These are phyloP conservation scores for Mus spicilegus DNA, from an alignment of 2,113 vertebrate genomes.

Conservation along the genomic window DNA sequence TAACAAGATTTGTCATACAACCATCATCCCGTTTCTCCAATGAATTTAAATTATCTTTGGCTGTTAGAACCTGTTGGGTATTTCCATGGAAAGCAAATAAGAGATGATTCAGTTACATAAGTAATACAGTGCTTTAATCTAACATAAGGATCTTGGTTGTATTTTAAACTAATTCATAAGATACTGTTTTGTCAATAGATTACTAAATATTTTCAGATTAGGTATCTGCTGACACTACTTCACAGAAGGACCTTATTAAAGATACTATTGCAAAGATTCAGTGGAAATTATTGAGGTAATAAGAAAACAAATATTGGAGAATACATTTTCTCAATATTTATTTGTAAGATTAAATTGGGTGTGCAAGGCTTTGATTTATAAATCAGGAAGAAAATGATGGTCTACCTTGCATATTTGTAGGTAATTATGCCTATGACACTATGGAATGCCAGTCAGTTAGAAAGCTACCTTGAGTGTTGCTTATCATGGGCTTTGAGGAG, in stretches of 20 bases:
- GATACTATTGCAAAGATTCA: not conserved
- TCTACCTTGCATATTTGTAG: slow-evolving; percentile 62
- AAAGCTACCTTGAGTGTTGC: slow-evolving; percentile 70
- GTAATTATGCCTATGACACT: slow-evolving; percentile 76
- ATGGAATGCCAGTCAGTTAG: not conserved
- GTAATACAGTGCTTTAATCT: not conserved
- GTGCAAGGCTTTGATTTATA: slow-evolving; percentile 75
- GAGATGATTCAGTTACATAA: not conserved
- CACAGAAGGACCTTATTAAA: not conserved
- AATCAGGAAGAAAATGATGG: slow-evolving; percentile 73
- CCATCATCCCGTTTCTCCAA: not conserved
- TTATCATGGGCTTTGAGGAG: slow-evolving; percentile 75
- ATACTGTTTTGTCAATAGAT: not conserved
- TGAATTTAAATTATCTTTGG: not conserved
- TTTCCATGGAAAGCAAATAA: not conserved
- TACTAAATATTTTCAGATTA: not conserved
- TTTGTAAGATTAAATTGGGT: slow-evolving; percentile 68
- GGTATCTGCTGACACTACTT: not conserved
- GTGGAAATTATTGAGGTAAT: slow-evolving; percentile 48
- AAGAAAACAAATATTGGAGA: slow-evolving; percentile 66
- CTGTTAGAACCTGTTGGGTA: not conserved
- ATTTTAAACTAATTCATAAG: not conserved
- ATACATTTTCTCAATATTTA: slow-evolving; percentile 23
- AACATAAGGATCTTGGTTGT: not conserved
- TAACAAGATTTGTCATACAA: not conserved